Evolutionary conservation across 2,113 vertebrate genomes (phyloP).

Genomic region (Silurus meridionalis): DNA sequence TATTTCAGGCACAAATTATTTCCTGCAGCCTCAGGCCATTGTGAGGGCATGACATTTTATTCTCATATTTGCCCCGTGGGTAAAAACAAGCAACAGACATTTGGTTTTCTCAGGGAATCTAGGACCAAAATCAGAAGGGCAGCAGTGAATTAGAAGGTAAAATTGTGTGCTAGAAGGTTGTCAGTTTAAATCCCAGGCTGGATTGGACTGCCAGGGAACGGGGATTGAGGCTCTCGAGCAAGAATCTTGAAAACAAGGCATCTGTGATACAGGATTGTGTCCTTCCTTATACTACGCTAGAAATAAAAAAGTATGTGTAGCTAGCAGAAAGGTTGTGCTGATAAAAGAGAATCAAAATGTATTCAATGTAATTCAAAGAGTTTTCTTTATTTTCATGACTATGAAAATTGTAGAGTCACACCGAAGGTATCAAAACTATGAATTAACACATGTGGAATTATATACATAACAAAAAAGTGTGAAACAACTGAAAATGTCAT

Average conservation of each 20-base stretch:
- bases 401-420: no score
- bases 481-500: no score
- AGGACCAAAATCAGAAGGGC: conserved; percentile 18
- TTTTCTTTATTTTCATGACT: no score
- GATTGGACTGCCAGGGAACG: not conserved
- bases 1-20: conserved; percentile 33
- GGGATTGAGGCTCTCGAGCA: not conserved
- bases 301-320: not conserved
- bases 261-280: not conserved
- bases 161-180: not conserved
- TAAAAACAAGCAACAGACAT: conserved; percentile 16
- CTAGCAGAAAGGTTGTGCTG: not conserved
- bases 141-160: not conserved
- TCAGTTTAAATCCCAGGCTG: conserved; percentile 4
- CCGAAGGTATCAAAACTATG: no score
- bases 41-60: conserved; percentile 36
- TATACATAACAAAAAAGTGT: no score
- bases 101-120: not conserved
- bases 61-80: conserved; percentile 18
- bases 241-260: not conserved
- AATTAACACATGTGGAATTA: no score
- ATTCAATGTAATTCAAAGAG: no score
- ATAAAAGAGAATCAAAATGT: not conserved
- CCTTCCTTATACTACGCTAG: not conserved
- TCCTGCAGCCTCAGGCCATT: conserved; percentile 27